These are phyloP conservation scores for Hemicrepidius hirtus DNA, from an alignment of 2,888 invertebrate species.

Conservation along the genomic window DNA sequence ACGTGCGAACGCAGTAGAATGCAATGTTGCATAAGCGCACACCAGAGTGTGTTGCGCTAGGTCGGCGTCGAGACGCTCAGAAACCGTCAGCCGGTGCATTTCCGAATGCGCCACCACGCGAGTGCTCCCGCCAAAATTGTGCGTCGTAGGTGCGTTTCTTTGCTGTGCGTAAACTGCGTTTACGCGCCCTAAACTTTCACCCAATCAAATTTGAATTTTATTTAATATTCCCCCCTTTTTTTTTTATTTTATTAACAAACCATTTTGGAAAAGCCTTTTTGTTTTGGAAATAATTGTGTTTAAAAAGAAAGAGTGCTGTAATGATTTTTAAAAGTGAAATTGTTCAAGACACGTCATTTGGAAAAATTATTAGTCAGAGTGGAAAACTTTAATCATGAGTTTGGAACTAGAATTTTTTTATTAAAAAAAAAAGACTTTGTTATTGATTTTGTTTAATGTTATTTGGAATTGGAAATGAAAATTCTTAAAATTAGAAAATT, in stretches of 20 bases:
- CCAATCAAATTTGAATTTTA: background rate
- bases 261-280: no score
- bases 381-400: no score
- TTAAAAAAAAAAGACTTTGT: background rate
- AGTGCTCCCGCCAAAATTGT: conserved; percentile 62
- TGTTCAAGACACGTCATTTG: no score
- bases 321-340: no score
- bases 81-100: conserved; percentile 64
- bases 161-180: conserved; percentile 37
- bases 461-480: background rate
- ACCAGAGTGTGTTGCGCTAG: conserved; percentile 72
- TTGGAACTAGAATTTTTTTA: no score
- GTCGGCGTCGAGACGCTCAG: conserved; percentile 70
- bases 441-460: conserved; percentile 5
- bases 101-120: conserved; percentile 62
- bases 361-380: no score
- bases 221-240: background rate
- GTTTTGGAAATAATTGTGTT: no score
- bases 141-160: conserved; percentile 57
- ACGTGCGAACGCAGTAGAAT: conserved; percentile 59
- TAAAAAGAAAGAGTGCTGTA: background rate
- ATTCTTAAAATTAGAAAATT: background rate
- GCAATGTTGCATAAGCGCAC: conserved; percentile 69
- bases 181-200: conserved; percentile 4
- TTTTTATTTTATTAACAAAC: no score